Evolutionary conservation across 2,113 vertebrate species (phyloP).

Genomic region (Macaca fascicularis): T2T-MFA8v1.1 NC_088377.1:169632501-169633000

Average conservation of each 20-base stretch:
- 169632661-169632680: accelerated
- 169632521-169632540: not conserved
- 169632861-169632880: not conserved
- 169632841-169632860: not conserved
- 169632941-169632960: not conserved
- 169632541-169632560: not conserved
- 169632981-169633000: not conserved
- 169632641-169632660: not conserved
- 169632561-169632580: not conserved
- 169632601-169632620: not conserved
- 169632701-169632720: not conserved
- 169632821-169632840: not conserved
- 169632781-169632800: not conserved
- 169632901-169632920: not conserved
- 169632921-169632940: not conserved
- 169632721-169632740: not conserved
- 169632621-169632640: not conserved
- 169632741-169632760: not conserved
- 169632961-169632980: not conserved
- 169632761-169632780: not conserved
- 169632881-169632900: not conserved
- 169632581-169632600: not conserved
- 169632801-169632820: not conserved
- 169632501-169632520: not conserved
- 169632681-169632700: not conserved